Base-by-base conservation (phyloP, 2,888 invertebrate species). In the Petrophora chlorosata region DNA sequence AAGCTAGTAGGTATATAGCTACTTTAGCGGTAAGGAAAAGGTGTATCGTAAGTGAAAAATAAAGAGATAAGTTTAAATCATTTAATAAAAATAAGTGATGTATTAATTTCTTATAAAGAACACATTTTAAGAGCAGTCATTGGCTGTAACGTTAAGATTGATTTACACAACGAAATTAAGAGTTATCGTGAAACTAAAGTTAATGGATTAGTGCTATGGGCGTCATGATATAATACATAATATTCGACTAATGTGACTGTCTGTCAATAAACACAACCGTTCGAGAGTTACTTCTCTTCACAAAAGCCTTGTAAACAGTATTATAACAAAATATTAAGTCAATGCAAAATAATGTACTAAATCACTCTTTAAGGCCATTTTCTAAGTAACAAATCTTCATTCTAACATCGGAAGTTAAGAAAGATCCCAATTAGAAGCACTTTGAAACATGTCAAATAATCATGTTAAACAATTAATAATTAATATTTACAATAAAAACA, bases 71-170 rank as follows among this genome's bases (percentile, higher is more conserved):
- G 76, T 81, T 83, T 78, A 85, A 85, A 85, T 83, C 80, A 83
- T 90, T 90, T 89, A 90, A 81, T 90, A 89, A 90, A 50, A 90
- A 90, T 90, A 89, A 90, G 82, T 87, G 81, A 89, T 83, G 87
- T 85, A 81, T 82, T 83, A 83, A 78, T 84, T 84, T 82, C 73
- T 79, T 80, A 82, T 73, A 76, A 76, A 82, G 84, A 87, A 88
- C 87, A 88, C 86, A 83, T 85, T 77, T 81, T 69, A 82, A 80
- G 79, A 86, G 79, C 85, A 86, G 82, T 82, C 81, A 76, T 75
- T 81, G 78, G 77, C 78, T 79, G 74, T 73, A 68, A 70, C 54
- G 50, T 71, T 61, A 67, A 62, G 64, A 66, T 69, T 65, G 47
- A 69, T 66, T 63, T 9, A 42, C 9, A 48, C 2, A 46, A 60